Evolutionary conservation across 2,888 invertebrate genomes (phyloP), one percentile per base, ranked within the genome.

Genomic region (Dione juno): DNA sequence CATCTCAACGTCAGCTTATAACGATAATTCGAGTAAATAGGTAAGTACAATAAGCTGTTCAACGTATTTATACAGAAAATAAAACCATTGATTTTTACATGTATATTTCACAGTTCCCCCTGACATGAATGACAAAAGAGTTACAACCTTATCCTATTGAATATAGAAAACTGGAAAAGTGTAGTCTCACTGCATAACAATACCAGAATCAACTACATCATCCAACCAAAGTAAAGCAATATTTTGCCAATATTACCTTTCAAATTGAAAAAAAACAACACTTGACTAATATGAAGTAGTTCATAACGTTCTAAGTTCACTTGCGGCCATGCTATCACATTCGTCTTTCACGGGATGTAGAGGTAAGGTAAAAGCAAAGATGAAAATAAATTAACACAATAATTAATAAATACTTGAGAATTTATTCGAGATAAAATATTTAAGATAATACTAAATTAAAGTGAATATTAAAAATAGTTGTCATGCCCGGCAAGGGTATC

Each of bases 21-120:
- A 54, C n/a, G 35, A 48, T 16, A 54, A 53, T 28, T 35, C n/a
- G n/a, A 14, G n/a, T 54, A 37, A 54, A 54, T 37, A 35, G 54
- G 54, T 54, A 54, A 54, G 54, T 35, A n/a, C n/a, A 54, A 54
- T 14, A 37, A 10, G n/a, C n/a, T 37, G 9, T 37, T 28, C 28
- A 3, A 10, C n/a, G 35, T 54, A n/a, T 54, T 10, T 35, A 35
- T 53, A 28, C 5, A 28, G 8, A 28, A 28, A 28, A 28, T 28
- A 28, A 2, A 28, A 28, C 5, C 5, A 54, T 54, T 54, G 54
- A 54, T 54, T 16, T 35, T 37, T 37, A 35, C n/a, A 54, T 54
- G 54, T 54, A n/a, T 8, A 54, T 54, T 54, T 37, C 54, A 54
- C 54, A 54, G 54, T 37, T 21, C n/a, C 37, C 21, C 53, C 28